Conservation (phyloP, 2,797 vertebrate genomes). For the Eulemur rubriventer region DNA sequence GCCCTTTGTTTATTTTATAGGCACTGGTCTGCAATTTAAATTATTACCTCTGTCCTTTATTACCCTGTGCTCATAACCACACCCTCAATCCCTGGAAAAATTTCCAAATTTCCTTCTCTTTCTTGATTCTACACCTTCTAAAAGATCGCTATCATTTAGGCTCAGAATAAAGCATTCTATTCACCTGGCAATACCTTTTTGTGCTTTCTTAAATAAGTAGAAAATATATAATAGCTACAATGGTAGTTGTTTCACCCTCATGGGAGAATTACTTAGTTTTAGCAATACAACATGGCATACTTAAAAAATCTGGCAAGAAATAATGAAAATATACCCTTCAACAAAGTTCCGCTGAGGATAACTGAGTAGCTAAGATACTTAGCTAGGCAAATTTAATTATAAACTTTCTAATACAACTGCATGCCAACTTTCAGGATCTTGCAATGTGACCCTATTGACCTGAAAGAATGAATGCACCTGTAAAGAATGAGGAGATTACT, state of each 20-base stretch:
- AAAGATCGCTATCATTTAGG: neutral
- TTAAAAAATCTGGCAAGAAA: conserved; percentile 46
- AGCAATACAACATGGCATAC: neutral
- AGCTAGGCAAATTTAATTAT: neutral
- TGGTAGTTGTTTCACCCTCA: neutral
- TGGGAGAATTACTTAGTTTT: conserved; percentile 20
- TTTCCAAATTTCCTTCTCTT: neutral
- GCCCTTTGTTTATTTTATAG: conserved; percentile 5
- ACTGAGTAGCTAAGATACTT: neutral
- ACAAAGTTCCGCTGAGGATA: neutral
- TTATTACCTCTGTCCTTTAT: neutral
- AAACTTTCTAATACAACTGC: neutral
- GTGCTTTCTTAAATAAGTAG: neutral
- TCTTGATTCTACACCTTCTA: neutral
- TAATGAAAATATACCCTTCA: conserved; percentile 45
- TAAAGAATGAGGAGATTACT: neutral
- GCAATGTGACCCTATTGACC: neutral
- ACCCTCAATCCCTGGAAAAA: neutral
- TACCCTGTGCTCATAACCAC: neutral
- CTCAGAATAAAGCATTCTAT: conserved; percentile 28
- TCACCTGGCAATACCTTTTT: neutral
- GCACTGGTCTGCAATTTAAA: neutral
- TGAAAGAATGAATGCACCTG: neutral
- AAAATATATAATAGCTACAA: neutral
- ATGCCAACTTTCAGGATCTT: neutral